Conservation (phyloP, 2,797 vertebrate species). For the Hipposideros larvatus region DNA sequence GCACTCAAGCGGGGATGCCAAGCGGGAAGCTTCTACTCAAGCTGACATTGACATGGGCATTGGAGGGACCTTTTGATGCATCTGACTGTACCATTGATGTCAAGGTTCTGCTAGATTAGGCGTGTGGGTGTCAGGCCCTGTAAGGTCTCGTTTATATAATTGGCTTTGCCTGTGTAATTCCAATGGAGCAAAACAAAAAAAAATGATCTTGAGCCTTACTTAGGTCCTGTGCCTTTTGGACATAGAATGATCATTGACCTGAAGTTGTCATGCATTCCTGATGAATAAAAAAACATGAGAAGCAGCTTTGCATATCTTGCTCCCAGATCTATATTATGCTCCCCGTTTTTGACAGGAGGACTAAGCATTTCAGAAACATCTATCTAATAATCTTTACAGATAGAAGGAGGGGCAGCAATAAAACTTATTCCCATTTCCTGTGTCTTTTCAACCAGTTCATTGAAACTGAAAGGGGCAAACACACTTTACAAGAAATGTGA, state of each 20-base stretch:
- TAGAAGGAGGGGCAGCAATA: neutral
- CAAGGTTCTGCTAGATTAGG: slow-evolving; percentile 52
- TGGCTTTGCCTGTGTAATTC: slow-evolving; percentile 57
- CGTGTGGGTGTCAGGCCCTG: neutral
- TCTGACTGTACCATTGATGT: slow-evolving; percentile 47
- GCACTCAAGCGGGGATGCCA: slow-evolving; percentile 45
- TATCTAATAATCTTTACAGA: neutral
- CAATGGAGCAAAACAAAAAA: slow-evolving; percentile 50
- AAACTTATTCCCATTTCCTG: slow-evolving; percentile 13
- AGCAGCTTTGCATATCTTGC: neutral
- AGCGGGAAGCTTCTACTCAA: neutral
- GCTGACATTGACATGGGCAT: slow-evolving; percentile 29
- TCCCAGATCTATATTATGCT: neutral
- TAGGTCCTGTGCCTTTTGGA: neutral
- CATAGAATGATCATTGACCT: neutral
- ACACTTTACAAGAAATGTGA: slow-evolving; percentile 18
- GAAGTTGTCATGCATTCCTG: slow-evolving; percentile 9
- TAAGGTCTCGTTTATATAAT: slow-evolving; percentile 50
- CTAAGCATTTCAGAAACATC: slow-evolving; percentile 12
- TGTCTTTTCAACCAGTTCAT: neutral
- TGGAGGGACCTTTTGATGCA: slow-evolving; percentile 40
- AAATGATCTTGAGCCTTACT: neutral
- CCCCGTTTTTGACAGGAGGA: neutral
- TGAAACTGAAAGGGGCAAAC: slow-evolving; percentile 21
- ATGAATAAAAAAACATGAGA: slow-evolving; percentile 37